Evolutionary conservation across 2,888 invertebrate genomes (phyloP), one percentile per base, ranked within the genome.

Genomic region (Chrysomela aeneicollis): DNA sequence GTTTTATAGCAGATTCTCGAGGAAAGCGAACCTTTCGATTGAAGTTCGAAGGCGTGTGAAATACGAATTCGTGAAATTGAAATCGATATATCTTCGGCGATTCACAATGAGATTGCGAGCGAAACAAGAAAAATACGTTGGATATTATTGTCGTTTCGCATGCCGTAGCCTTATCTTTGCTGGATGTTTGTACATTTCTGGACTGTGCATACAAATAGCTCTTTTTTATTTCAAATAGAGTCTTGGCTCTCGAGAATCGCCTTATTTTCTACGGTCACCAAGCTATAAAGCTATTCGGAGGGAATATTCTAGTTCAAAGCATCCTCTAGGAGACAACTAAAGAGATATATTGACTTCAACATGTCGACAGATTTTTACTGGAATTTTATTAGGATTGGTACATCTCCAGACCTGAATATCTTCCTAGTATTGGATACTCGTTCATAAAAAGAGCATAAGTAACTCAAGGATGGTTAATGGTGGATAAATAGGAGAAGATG

Each of bases 191-290:
- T 22, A 18, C 49, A 51, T 59, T 35, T 59, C 59, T 37, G 51
- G 35, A 12, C 51, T 32, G 51, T 59, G 51, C 59, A 59, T 59
- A 59, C 50, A 22, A 59, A 59, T 59, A 21, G 22, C 35, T 49
- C 12, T 49, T 15, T 49, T 37, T 49, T 21, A n/a, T 10, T 12
- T 12, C n/a, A 15, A 42, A 15, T 42, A 2, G 35, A 35, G 35
- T 12, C 35, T 2, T 10, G 9, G 10, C 10, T 10, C 9, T 12
- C 12, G 12, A n/a, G n/a, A 35, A 35, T 42, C 15, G 12, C 42
- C 3, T 42, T 12, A 68, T 42, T 42, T n/a, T 42, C 1, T n/a
- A 42, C 15, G n/a, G 15, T 15, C 42, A 12, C 9, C 22, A 22
- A 18, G 32, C 52, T 32, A 37, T 32, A 21, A 52, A n/a, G 10